phyloP scores from a whole-genome alignment of 2,113 vertebrate species.

The Nothoprocta pentlandii region DNA sequence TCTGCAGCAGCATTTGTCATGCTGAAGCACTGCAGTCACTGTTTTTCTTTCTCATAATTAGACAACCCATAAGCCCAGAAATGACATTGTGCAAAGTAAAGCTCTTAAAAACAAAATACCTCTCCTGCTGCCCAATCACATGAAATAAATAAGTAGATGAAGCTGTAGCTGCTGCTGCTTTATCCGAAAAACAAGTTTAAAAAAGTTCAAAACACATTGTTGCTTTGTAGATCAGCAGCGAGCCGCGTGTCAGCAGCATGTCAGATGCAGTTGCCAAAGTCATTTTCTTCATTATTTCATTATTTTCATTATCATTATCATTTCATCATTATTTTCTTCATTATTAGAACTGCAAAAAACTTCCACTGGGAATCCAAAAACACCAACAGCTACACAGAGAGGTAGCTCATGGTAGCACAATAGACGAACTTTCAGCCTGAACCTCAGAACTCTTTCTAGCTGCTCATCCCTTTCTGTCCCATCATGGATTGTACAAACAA shows the following conservation, averaged over 20 bases:
- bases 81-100: neutral
- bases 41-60: neutral
- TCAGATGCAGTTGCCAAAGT: neutral
- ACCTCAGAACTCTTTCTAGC: neutral
- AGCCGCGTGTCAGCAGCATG: fast-evolving
- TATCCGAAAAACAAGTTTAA: neutral
- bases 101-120: neutral
- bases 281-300: neutral
- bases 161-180: neutral
- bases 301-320: too few species aligned
- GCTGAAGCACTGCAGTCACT: neutral
- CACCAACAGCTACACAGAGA: constrained; percentile 19
- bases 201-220: neutral
- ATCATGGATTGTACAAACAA: neutral
- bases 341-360: neutral
- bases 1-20: neutral
- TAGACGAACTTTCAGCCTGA: neutral
- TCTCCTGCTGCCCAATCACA: neutral
- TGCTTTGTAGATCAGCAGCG: neutral
- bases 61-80: neutral
- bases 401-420: neutral
- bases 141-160: neutral
- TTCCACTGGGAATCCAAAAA: neutral
- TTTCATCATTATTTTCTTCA: neutral
- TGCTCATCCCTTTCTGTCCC: neutral